Percentiles rank a stretch among this genome's conserved stretches.
These are phyloP conservation scores for Patella caerulea DNA, from an alignment of 2,888 invertebrate species.

Conservation along the genomic window DNA sequence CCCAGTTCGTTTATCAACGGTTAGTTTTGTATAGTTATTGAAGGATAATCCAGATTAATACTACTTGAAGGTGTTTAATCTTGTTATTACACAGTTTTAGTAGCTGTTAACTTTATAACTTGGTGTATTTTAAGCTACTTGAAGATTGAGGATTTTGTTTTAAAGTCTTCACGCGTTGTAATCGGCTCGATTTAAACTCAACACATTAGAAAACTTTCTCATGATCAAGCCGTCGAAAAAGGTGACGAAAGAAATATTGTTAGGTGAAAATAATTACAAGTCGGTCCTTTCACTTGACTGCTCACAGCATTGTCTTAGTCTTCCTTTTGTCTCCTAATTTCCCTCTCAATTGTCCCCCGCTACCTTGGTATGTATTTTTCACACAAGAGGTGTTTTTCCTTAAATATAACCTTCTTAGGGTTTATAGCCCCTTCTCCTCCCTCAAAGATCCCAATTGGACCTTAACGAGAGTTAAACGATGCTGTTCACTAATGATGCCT, in stretches of 20 bases:
- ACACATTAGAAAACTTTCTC: not conserved
- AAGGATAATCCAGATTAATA: too few relatives aligned
- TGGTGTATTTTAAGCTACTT: too few relatives aligned
- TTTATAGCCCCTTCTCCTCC: not conserved
- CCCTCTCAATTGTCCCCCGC: not conserved
- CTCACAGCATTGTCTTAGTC: not conserved
- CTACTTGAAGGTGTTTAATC: too few relatives aligned
- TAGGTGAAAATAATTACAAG: not conserved
- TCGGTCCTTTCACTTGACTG: not conserved
- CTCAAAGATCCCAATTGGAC: not conserved
- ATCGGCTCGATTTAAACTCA: too few relatives aligned
- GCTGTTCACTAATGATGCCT: not conserved
- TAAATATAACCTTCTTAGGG: not conserved
- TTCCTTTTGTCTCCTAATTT: not conserved
- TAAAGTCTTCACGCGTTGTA: too few relatives aligned
- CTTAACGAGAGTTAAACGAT: slow-evolving; percentile 9
- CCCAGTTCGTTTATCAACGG: too few relatives aligned
- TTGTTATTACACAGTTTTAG: too few relatives aligned
- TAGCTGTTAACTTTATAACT: too few relatives aligned
- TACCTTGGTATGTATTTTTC: not conserved
- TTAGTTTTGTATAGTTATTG: too few relatives aligned
- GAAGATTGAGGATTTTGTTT: too few relatives aligned
- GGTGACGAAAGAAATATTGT: slow-evolving; percentile 4
- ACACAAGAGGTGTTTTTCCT: not conserved
- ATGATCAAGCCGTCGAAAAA: not conserved